Base-by-base conservation (phyloP, 1,140 invertebrate genomes). In the Melipona quadrifasciata region DNA sequence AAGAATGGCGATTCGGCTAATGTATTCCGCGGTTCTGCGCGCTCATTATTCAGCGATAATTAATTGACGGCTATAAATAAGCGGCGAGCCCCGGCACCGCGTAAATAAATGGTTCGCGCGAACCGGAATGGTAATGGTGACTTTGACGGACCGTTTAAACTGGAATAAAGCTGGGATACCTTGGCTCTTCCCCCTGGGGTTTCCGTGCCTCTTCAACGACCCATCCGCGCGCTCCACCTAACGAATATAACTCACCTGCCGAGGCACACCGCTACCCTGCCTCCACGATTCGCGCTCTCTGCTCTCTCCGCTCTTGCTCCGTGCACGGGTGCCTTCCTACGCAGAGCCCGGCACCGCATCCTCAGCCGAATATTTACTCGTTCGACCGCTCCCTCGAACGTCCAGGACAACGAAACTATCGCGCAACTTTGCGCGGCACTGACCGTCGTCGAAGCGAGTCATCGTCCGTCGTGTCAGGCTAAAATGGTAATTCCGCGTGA, bases 11-110 rank as follows among this genome's bases (percentile, higher is more conserved):
- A 93, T 92, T 91, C 89, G 91, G 90, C 91, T 94, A 94, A 94
- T 93, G 93, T 93, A 94, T 94, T 94, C 93, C 87, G 87, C 88
- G 86, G 91, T 92, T 91, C 84, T 92, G 91, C 91, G 80, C 88
- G 90, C 91, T 94, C 93, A 94, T 93, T 94, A 94, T 93, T 93
- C 93, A 94, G 93, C 92, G 93, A 94, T 94, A 94, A 94, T 94
- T 94, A 94, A 94, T 94, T 94, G 93, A 93, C 90, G 93, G 91
- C 93, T 93, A 93, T 94, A 94, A 94, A 94, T 94, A 94, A 93
- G 84, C 83, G 87, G 86, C 88, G 90, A 91, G 92, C 91, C 89
- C 88, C 72, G 88, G 92, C 90, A 93, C 92, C 89, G 88, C 88
- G 84, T 86, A 94, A 94, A 93, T 94, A 94, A 94, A 94, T 94